Percentiles rank a stretch among this genome's conserved stretches.
Evolutionary conservation across 2,797 vertebrate genomes (phyloP).

Genomic region (Amphiprion clarkii): DNA sequence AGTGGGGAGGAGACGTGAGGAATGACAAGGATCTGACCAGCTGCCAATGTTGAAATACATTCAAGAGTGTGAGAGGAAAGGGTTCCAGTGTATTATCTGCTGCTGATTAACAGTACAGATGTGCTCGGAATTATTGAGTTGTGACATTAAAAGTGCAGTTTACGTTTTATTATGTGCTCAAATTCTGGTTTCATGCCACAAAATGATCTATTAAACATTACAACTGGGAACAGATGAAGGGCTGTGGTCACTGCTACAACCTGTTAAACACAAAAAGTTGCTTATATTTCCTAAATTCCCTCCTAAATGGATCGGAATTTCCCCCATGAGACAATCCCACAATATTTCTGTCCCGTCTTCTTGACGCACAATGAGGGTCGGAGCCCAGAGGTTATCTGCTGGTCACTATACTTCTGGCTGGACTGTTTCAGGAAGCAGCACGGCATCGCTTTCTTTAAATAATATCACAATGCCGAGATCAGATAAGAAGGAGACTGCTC

Average conservation of each 20-base stretch:
- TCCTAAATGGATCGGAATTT: conserved; percentile 46
- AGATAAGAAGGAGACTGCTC: conserved; percentile 77
- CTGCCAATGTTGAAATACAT: neutral
- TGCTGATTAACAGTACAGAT: neutral
- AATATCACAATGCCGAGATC: conserved; percentile 82
- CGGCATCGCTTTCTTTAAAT: conserved; percentile 83
- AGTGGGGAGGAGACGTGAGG: conserved; percentile 22
- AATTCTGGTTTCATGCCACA: neutral
- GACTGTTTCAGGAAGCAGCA: conserved; percentile 75
- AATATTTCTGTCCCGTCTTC: conserved; percentile 50
- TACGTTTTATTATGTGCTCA: neutral
- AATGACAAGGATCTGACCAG: conserved; percentile 19
- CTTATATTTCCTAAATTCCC: conserved; percentile 39
- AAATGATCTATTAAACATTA: neutral
- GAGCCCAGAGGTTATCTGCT: conserved; percentile 73
- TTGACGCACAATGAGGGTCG: conserved; percentile 63
- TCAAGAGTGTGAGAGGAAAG: neutral
- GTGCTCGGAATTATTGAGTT: neutral
- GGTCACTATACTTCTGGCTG: conserved; percentile 71
- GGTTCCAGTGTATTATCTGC: neutral
- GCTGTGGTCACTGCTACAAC: neutral
- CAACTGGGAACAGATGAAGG: neutral
- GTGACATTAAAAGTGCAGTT: neutral
- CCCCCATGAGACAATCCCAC: conserved; percentile 30
- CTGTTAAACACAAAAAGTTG: conserved; percentile 3